Percentiles rank a stretch among this genome's conserved stretches.
phyloP scores from a whole-genome alignment of 2,797 vertebrate species.

The Miichthys miiuy region DNA sequence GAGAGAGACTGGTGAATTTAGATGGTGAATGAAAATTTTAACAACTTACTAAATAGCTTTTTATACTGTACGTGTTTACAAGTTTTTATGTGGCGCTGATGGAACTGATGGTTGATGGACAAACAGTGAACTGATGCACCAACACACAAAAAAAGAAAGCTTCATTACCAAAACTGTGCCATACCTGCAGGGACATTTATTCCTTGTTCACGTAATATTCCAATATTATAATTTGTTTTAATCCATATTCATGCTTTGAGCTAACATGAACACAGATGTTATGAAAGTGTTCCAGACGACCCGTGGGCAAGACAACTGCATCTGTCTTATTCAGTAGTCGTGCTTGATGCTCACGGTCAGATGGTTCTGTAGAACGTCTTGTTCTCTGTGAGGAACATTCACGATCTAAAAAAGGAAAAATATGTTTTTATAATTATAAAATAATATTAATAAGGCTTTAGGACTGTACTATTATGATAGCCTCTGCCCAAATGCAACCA shows the following conservation, averaged over 20 bases:
- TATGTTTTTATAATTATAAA: background rate
- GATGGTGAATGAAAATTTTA: conserved; percentile 66
- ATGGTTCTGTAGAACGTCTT: background rate
- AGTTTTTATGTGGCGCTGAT: conserved; percentile 39
- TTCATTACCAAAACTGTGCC: background rate
- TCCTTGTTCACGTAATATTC: background rate
- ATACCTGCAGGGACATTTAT: conserved; percentile 23
- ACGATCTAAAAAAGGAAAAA: background rate
- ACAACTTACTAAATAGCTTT: conserved; percentile 57
- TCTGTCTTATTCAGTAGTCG: conserved; percentile 41
- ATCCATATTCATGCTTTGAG: conserved; percentile 49
- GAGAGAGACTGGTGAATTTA: conserved; percentile 38
- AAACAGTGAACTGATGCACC: conserved; percentile 6
- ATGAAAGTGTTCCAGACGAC: conserved; percentile 29
- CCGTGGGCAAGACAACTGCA: conserved; percentile 36
- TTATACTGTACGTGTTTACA: conserved; percentile 61
- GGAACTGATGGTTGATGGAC: conserved; percentile 18
- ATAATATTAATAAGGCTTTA: background rate
- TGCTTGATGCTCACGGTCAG: conserved; percentile 8
- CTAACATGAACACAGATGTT: conserved; percentile 60
- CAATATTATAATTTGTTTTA: conserved; percentile 6
- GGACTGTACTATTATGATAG: background rate
- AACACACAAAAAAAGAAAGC: background rate
- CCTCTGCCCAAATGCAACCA: background rate
- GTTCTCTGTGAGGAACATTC: conserved; percentile 8